These are phyloP conservation scores for Gobionotothen gibberifrons DNA, from an alignment of 2,797 vertebrate species.

Conservation along the genomic window DNA sequence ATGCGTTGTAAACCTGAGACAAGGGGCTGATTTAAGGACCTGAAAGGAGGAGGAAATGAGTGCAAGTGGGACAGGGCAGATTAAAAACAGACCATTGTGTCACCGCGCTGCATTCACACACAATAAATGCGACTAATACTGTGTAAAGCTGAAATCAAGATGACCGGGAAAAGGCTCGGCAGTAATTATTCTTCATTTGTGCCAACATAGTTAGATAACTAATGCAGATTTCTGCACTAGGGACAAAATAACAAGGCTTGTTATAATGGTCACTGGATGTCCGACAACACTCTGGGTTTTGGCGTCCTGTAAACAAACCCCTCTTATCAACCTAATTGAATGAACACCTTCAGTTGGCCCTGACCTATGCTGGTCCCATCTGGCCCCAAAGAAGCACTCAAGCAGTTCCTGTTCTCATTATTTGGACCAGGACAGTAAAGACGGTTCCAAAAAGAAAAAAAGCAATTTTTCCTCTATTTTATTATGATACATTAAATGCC, in stretches of 20 bases:
- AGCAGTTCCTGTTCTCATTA: neutral
- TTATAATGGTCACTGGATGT: no score
- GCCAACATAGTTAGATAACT: no score
- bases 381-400: constrained; percentile 12
- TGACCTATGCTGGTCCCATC: constrained; percentile 24
- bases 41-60: constrained; percentile 41
- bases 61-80: constrained; percentile 34
- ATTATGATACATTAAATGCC: no score
- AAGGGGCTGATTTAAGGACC: constrained; percentile 47
- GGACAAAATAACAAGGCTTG: no score
- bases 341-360: constrained; percentile 31
- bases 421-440: neutral
- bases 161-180: no score
- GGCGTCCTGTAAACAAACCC: constrained; percentile 29
- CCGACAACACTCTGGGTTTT: neutral
- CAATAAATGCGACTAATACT: neutral
- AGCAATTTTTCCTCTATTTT: no score
- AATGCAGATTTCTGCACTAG: no score
- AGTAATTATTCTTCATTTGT: no score
- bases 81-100: constrained; percentile 47
- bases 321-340: constrained; percentile 33
- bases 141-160: neutral
- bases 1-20: constrained; percentile 66
- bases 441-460: no score
- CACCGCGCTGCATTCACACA: neutral